Percentiles rank a stretch among this genome's conserved stretches.
Evolutionary conservation across 2,888 invertebrate genomes (phyloP).

Genomic region (Anoplius nigerrimus): DNA sequence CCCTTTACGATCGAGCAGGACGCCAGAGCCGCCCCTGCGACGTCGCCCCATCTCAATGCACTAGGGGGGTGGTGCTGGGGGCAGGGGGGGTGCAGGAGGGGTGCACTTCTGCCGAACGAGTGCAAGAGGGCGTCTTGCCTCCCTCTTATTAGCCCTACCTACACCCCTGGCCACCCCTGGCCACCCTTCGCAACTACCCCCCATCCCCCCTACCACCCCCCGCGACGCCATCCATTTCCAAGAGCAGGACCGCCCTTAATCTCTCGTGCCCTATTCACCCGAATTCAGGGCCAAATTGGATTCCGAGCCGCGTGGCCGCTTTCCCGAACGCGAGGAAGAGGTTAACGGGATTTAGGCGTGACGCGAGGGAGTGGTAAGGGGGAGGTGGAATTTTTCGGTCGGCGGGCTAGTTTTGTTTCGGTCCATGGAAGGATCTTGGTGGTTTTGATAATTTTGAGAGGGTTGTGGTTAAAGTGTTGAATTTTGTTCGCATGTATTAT

Average conservation of each 20-base stretch:
- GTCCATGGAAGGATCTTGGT: too few relatives aligned
- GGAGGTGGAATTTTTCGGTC: too few relatives aligned
- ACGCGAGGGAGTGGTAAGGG: conserved; percentile 3
- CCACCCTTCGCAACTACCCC: conserved; percentile 37
- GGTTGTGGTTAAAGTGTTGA: too few relatives aligned
- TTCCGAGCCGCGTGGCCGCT: conserved; percentile 34
- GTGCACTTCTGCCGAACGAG: conserved; percentile 39
- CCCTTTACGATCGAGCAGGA: conserved; percentile 19
- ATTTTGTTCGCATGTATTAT: too few relatives aligned
- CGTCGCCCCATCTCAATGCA: conserved; percentile 63
- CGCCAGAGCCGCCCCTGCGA: conserved; percentile 47
- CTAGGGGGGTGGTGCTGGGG: too few relatives aligned
- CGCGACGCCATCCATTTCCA: conserved; percentile 45
- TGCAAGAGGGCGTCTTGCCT: conserved; percentile 57
- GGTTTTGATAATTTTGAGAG: too few relatives aligned
- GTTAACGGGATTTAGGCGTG: not conserved
- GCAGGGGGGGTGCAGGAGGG: too few relatives aligned
- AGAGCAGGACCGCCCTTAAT: conserved; percentile 46
- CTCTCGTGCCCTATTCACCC: conserved; percentile 54
- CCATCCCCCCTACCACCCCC: conserved; percentile 35
- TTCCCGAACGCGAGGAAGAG: conserved; percentile 24
- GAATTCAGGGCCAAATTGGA: conserved; percentile 54
- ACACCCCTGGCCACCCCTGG: conserved; percentile 34
- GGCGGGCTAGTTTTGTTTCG: too few relatives aligned
- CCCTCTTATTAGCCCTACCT: conserved; percentile 59